A percentile compares a stretch with the other conserved stretches of the same genome.
Conservation (phyloP, 2,113 vertebrate species). For the Rhea pennata region DNA sequence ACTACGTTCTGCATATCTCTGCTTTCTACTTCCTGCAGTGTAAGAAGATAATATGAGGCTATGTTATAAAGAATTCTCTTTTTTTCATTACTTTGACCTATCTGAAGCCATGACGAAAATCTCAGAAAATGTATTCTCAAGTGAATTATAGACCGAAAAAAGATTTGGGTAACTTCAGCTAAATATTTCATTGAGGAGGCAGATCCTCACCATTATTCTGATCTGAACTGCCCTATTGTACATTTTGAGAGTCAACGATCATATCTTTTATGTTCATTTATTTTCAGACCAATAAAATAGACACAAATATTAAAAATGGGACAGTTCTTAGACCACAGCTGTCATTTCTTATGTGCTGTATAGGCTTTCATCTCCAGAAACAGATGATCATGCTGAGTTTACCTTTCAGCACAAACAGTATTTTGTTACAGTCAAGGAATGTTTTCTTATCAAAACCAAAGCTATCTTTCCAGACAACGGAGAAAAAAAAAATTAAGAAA, state of each 20-base stretch:
- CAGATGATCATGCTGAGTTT: background rate
- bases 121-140: background rate
- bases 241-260: background rate
- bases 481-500: background rate
- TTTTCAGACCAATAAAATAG: background rate
- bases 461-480: background rate
- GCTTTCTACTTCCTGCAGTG: background rate
- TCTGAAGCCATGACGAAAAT: background rate
- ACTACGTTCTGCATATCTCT: background rate
- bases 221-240: background rate
- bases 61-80: background rate
- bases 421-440: background rate
- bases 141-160: background rate
- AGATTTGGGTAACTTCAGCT: background rate
- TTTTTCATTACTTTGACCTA: background rate
- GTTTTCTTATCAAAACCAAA: background rate
- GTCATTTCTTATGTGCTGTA: background rate
- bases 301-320: background rate
- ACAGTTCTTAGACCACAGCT: background rate
- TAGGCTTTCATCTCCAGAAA: background rate
- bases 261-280: background rate
- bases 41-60: background rate
- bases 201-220: background rate
- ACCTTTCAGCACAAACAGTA: background rate
- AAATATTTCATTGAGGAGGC: background rate